Evolutionary conservation across 2,797 vertebrate genomes (phyloP), one percentile per base, ranked within the genome.

Genomic region (Schizopygopsis malacanthus): DNA sequence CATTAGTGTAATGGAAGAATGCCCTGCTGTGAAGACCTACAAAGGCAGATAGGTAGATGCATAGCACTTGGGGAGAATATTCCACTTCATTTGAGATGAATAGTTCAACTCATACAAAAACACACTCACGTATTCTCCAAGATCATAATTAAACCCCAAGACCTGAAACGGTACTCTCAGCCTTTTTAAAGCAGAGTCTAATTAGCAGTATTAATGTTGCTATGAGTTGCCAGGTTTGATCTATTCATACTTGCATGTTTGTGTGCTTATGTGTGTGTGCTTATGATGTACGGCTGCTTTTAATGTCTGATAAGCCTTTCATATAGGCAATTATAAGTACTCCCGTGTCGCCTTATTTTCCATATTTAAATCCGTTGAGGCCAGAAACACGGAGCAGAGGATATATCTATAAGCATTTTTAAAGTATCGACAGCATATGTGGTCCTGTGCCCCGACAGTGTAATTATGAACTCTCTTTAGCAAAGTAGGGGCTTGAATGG

Each of bases 121-220:
- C 78, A 78, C 67, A 77, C 61, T 52, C 12, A 78, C 25, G 37
- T 78, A 33, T 39, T 10, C 56, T 39, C 18, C 12, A 37, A 81
- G 43, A 84, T 86, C 70, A 83, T 90, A 85, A 90, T 89, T 90
- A 86, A 89, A 71, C 86, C 78, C 87, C 79, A 22, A 86, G 76
- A 79, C 77, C 76, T 86, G 79, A 41, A 73, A 83, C 28, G 33
- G 56, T 87, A 75, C 76, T 39, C 33, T 76, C 5, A 73, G 54
- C 70, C 22, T 50, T 43, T 84, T 82, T 33, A 15, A 43, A 83
- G 63, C 20, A 56, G 87, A 90, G 91, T 20, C 37, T 89, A 83
- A 90, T 88, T 87, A 85, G 72, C 77, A 69, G 83, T 76, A 85
- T 88, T 50, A 85, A 85, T 81, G 43, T 84, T 76, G 69, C 45